Conservation (phyloP, 2,113 vertebrate species). For the Ageneiosus marmoratus region DNA sequence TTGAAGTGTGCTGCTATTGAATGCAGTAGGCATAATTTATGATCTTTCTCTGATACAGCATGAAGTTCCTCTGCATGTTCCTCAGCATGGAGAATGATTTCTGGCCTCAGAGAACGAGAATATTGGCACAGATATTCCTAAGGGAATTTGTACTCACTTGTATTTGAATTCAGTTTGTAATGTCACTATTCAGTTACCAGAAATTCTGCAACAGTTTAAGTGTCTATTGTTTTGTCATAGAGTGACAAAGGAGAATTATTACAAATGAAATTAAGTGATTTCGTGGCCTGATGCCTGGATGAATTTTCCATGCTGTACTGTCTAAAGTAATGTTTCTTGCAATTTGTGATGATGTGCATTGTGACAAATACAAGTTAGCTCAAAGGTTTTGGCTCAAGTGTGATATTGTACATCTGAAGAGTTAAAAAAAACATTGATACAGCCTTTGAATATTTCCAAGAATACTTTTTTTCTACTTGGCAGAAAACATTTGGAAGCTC, state of each 20-base stretch:
- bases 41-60: background rate
- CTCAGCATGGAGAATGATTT: conserved; percentile 31
- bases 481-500: conserved; percentile 14
- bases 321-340: background rate
- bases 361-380: background rate
- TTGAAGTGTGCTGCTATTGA: conserved; percentile 54
- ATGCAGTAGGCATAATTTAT: background rate
- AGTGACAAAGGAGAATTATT: background rate
- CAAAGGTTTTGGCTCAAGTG: background rate
- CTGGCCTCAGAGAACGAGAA: conserved; percentile 16
- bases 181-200: conserved; percentile 4
- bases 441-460: background rate
- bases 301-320: background rate
- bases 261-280: background rate
- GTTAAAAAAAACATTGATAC: conserved; percentile 17
- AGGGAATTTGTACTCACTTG: conserved; percentile 31
- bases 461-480: conserved; percentile 1
- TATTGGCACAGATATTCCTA: conserved; percentile 31
- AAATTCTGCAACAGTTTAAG: conserved; percentile 29
- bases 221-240: conserved; percentile 28
- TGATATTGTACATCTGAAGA: conserved; percentile 9
- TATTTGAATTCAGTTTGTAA: conserved; percentile 21
- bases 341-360: background rate
- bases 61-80: background rate
- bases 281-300: background rate